Base-by-base conservation (phyloP, 2,888 invertebrate species). In the Pollenia amentaria region DNA sequence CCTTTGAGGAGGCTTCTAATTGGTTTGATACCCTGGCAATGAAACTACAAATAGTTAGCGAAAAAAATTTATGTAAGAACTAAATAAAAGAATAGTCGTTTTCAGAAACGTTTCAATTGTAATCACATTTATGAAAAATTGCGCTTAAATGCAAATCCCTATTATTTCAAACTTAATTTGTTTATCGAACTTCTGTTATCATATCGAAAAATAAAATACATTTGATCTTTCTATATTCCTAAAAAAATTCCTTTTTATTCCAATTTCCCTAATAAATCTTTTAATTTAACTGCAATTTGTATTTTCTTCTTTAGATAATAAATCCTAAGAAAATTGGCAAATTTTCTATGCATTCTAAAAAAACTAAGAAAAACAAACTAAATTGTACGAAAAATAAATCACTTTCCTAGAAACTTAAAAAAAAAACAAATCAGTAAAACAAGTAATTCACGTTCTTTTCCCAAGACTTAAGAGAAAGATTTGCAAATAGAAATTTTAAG, bases 301-400 rank as follows among this genome's bases (percentile, higher is more conserved):
- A 69, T 6, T 62, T 64, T 69, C 55, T 44, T 14, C 40, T 69
- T 64, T 38, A 48, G 12, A 67, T 69, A 62, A 87, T 84, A 87
- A 87, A 87, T 87, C 84, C 77, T 77, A 62, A 73, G 82, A 75
- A 86, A 82, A 86, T 83, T 86, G 85, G 55, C 77, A 80, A 82
- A 67, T 80, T 75, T 82, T 78, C 77, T 53, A 42, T 21, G 10
- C 38, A 4, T 4, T 57, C 16, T 60, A 73, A 21, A 46, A 57
- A 12, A 42, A 67, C 3, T 8, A 18, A 57, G 9, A 57, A 57
- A 79, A 53, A 21, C 42, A 44, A 65, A 65, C 55, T 21, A 81
- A 72, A 81, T 78, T 77, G 48, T 16, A 51, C 16, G 73, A 73
- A 65, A 48, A 60, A 64, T 72, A 80, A 80, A 72, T 80, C 79